Evolutionary conservation across 1,140 invertebrate genomes (phyloP).

Genomic region (Procambarus virginalis): DNA sequence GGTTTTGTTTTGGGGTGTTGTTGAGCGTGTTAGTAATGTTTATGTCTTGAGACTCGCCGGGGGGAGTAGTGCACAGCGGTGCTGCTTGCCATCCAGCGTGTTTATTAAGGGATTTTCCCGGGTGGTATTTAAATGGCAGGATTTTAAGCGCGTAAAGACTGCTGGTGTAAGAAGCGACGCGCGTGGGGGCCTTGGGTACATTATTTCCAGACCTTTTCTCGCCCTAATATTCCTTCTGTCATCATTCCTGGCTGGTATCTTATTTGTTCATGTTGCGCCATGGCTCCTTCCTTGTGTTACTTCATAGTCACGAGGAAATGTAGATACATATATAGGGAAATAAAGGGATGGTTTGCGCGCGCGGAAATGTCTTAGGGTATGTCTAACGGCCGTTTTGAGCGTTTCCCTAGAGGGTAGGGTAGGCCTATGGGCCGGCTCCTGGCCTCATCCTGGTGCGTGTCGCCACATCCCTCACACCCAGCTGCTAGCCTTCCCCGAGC

Average conservation of each 20-base stretch:
- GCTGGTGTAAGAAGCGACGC: constrained; percentile 38
- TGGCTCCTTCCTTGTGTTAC: too few species aligned
- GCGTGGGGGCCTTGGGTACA: neutral
- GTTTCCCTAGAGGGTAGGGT: constrained; percentile 44
- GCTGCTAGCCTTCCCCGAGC: neutral
- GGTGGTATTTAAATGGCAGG: constrained; percentile 43
- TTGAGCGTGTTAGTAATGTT: neutral
- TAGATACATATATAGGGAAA: too few species aligned
- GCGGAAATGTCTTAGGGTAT: constrained; percentile 39
- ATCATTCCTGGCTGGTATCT: neutral
- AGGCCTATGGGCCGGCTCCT: constrained; percentile 35
- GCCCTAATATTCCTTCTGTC: neutral
- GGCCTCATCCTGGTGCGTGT: neutral
- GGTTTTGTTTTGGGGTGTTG: neutral
- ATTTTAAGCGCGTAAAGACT: constrained; percentile 24
- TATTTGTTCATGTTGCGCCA: too few species aligned
- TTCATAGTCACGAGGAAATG: too few species aligned
- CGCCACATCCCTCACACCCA: neutral
- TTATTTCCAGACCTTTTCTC: neutral
- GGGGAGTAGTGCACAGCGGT: too few species aligned
- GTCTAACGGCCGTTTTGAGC: constrained; percentile 63
- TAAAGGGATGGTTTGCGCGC: neutral
- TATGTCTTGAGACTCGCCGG: too few species aligned
- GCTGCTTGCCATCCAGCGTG: neutral
- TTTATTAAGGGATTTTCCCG: neutral